Conservation (phyloP, 2,113 vertebrate genomes). For the Pangasianodon hypophthalmus region DNA sequence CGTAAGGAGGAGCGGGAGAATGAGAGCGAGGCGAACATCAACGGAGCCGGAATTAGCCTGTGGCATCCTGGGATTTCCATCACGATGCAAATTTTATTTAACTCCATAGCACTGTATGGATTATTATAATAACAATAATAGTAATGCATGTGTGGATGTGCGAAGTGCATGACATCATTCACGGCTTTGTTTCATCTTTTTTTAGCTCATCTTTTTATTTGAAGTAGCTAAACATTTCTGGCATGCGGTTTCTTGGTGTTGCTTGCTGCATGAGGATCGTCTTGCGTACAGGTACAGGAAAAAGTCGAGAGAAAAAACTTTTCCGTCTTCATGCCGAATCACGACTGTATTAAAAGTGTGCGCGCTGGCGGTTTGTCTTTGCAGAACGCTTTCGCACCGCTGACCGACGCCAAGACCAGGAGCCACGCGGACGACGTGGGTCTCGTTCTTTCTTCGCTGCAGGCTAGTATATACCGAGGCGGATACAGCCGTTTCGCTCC, state of each 20-base stretch:
- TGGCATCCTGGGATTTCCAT: background rate
- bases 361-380: constrained; percentile 76
- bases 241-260: constrained; percentile 64
- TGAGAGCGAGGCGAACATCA: background rate
- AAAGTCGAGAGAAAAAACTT: constrained; percentile 60
- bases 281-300: constrained; percentile 58
- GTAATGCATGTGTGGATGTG: background rate
- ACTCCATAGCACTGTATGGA: background rate
- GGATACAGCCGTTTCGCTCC: constrained; percentile 99
- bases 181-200: background rate
- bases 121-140: background rate
- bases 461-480: constrained; percentile 99
- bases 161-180: background rate
- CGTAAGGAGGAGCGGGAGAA: constrained; percentile 36
- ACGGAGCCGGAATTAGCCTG: background rate
- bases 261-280: constrained; percentile 71
- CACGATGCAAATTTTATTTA: background rate
- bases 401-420: constrained; percentile 98
- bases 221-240: constrained; percentile 65
- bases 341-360: constrained; percentile 74
- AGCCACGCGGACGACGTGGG: constrained; percentile 97
- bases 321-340: background rate
- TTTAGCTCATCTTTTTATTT: constrained; percentile 40
- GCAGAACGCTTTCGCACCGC: constrained; percentile 95
- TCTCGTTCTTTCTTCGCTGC: constrained; percentile 98